phyloP scores from a whole-genome alignment of 2,797 vertebrate genomes.

The Coilia nasus region DNA sequence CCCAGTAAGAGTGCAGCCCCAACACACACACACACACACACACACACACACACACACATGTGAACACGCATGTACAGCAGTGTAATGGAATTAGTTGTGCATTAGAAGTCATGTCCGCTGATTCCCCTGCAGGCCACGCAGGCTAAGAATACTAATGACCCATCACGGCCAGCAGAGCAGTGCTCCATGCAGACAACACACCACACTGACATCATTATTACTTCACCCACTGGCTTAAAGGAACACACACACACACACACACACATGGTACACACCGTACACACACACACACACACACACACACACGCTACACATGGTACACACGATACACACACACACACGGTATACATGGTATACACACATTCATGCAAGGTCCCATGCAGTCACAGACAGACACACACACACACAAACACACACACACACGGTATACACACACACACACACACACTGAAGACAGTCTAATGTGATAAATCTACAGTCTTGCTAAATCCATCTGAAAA shows the following conservation, averaged over 20 bases:
- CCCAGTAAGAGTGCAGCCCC: too few species aligned
- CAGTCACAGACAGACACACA: neutral
- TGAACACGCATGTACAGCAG: neutral
- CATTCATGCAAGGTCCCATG: too few species aligned
- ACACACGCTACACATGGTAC: neutral
- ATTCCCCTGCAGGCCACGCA: neutral
- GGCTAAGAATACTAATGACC: conserved; percentile 10
- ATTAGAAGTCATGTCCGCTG: neutral
- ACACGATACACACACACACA: neutral
- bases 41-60: neutral
- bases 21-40: conserved; percentile 24
- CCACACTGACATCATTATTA: conserved; percentile 20
- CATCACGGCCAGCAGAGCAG: neutral
- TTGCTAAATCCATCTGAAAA: neutral
- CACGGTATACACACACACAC: neutral
- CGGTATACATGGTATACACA: too few species aligned
- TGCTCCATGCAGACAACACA: neutral
- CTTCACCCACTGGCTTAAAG: neutral
- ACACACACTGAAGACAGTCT: neutral
- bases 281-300: neutral
- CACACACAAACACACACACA: neutral
- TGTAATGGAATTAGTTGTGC: conserved; percentile 7
- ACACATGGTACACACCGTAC: conserved; percentile 15
- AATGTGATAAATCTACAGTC: neutral
- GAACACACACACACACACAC: neutral